Conservation (phyloP, 1,140 invertebrate species). For the Helicoverpa zea region DNA sequence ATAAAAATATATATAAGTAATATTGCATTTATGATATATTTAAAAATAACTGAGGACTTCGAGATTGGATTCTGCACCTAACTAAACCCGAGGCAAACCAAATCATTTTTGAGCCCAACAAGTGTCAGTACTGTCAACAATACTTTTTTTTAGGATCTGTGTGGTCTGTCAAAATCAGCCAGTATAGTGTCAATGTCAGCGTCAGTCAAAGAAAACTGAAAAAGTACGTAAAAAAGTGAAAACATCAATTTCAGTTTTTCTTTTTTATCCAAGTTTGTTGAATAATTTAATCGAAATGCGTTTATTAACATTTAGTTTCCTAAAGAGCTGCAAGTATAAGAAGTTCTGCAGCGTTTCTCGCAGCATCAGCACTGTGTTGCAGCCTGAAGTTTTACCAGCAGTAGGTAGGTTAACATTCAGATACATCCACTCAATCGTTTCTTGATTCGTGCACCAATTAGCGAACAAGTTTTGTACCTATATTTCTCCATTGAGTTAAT, state of each 20-base stretch:
- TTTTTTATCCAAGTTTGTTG: not conserved
- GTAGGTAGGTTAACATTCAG: not conserved
- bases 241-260: not conserved
- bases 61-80: too few species aligned
- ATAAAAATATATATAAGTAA: too few species aligned
- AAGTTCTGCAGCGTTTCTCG: slow-evolving; percentile 33
- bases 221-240: too few species aligned
- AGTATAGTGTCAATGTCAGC: not conserved
- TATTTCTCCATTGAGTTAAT: too few species aligned
- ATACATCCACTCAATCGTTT: slow-evolving; percentile 26
- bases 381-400: slow-evolving; percentile 27
- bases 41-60: too few species aligned
- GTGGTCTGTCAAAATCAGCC: too few species aligned
- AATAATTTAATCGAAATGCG: slow-evolving; percentile 58
- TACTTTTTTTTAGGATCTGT: too few species aligned
- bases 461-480: too few species aligned
- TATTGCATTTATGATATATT: too few species aligned
- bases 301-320: slow-evolving; percentile 66
- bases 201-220: not conserved
- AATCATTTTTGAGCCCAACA: too few species aligned
- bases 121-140: too few species aligned
- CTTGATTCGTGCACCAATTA: not conserved
- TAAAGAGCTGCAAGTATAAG: slow-evolving; percentile 65
- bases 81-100: too few species aligned
- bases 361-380: slow-evolving; percentile 39